Evolutionary conservation across 2,888 invertebrate genomes (phyloP).

Genomic region (Pasiphila rectangulata): DNA sequence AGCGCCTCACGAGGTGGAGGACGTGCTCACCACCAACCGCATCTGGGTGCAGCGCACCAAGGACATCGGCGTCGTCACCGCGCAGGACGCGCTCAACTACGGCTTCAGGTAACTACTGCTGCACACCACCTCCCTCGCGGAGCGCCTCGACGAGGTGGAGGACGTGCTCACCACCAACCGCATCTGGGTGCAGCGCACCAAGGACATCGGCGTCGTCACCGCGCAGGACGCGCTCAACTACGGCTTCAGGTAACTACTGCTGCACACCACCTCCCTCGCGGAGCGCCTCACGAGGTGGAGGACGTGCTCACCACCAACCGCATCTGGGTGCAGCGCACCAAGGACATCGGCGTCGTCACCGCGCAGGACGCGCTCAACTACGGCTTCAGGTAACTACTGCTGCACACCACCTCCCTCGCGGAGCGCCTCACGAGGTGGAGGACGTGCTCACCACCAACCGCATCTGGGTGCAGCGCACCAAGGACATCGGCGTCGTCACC

Average conservation of each 20-base stretch:
- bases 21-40: slow-evolving; percentile 92
- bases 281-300: slow-evolving; percentile 95
- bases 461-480: slow-evolving; percentile 96
- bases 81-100: slow-evolving; percentile 96
- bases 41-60: slow-evolving; percentile 96
- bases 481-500: slow-evolving; percentile 93
- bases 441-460: slow-evolving; percentile 87
- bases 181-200: slow-evolving; percentile 96
- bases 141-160: slow-evolving; percentile 97
- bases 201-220: slow-evolving; percentile 93
- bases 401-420: too few species aligned
- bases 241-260: slow-evolving; percentile 81
- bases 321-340: slow-evolving; percentile 96
- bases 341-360: slow-evolving; percentile 93
- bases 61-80: slow-evolving; percentile 93
- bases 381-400: slow-evolving; percentile 81
- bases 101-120: slow-evolving; percentile 82
- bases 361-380: slow-evolving; percentile 97
- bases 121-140: too few species aligned
- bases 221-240: slow-evolving; percentile 97
- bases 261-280: too few species aligned
- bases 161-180: slow-evolving; percentile 94
- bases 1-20: slow-evolving; percentile 95
- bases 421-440: not conserved
- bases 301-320: slow-evolving; percentile 94